These are phyloP conservation scores for Saccostrea echinata DNA, from an alignment of 1,140 invertebrate genomes.

Conservation along the genomic window DNA sequence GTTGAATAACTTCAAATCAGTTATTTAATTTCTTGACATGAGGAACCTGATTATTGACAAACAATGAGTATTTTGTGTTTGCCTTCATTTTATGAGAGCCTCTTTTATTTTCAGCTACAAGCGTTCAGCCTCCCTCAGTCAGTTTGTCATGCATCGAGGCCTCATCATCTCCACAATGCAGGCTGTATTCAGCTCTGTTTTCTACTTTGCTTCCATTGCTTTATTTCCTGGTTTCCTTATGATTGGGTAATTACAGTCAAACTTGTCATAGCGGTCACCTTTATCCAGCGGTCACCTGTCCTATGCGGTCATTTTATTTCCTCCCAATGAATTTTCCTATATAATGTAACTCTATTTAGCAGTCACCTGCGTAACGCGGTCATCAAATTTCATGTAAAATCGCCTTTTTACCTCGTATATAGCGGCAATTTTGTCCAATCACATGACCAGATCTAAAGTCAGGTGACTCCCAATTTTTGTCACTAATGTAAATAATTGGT, in stretches of 20 bases:
- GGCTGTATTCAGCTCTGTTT: constrained; percentile 98
- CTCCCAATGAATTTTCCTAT: no score
- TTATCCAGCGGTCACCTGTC: no score
- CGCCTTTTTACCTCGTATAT: no score
- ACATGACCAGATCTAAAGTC: no score
- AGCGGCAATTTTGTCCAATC: no score
- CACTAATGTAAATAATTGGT: no score
- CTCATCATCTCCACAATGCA: constrained; percentile 99
- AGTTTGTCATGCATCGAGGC: constrained; percentile 99
- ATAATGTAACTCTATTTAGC: no score
- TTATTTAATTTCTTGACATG: background rate
- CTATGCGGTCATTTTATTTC: no score
- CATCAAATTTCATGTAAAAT: no score
- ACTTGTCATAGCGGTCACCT: no score
- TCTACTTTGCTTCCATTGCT: constrained; percentile 98
- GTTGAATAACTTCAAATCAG: background rate
- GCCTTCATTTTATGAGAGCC: background rate
- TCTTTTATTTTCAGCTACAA: constrained; percentile 88
- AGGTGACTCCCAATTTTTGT: no score
- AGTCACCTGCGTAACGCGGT: no score
- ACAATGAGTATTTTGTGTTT: background rate
- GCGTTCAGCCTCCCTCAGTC: constrained; percentile 95
- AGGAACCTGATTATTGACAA: background rate
- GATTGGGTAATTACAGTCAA: constrained; percentile 88
- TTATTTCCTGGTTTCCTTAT: constrained; percentile 99